Base-by-base conservation (phyloP, 2,113 vertebrate genomes). In the Salvator merianae region DNA sequence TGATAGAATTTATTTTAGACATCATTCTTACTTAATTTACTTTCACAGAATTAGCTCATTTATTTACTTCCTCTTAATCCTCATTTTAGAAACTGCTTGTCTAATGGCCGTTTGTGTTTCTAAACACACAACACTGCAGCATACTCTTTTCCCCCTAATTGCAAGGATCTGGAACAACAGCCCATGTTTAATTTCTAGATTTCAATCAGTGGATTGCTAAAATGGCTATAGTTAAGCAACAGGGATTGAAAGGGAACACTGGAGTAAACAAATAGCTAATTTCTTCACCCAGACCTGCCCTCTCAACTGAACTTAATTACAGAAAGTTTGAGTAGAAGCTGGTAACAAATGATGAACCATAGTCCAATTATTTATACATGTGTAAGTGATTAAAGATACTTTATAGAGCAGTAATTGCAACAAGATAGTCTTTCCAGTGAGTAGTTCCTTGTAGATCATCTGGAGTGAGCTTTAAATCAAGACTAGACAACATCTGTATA, bases 401-500 rank as follows among this genome's bases (percentile, higher is more conserved):
- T 32, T 82, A 14, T 1, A 2, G 53, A 63, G 83, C 28, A 24
- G 47, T 43, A 78, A 59, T 14, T 9, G 1, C 69, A 79, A 59
- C 36, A 18, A n/a, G 74, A 82, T 69, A 8, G 1, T 10, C 47
- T 71, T 70, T 32, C 47, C 53, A 78, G 34, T n/a, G 7, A 0
- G 59, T 2, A 2, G 20, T 43, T 34, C 71, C 62, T 82, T 68
- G 26, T 18, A 26, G 66, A 38, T 78, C 40, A 3, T 30, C 7
- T 5, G 28, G 22, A 81, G 36, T 7, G 30, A 28, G 32, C 38
- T 3, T 38, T 65, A 75, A 79, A 47, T 38, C n/a, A n/a, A 34
- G 53, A 68, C 47, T 69, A 26, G 28, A 68, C 72, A 77, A 50
- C 63, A 43, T 77, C 83, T 80, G 72, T n/a, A 73, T 43, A 81